Evolutionary conservation across 2,888 invertebrate species (phyloP).

Genomic region (Andrena chrysosceles): DNA sequence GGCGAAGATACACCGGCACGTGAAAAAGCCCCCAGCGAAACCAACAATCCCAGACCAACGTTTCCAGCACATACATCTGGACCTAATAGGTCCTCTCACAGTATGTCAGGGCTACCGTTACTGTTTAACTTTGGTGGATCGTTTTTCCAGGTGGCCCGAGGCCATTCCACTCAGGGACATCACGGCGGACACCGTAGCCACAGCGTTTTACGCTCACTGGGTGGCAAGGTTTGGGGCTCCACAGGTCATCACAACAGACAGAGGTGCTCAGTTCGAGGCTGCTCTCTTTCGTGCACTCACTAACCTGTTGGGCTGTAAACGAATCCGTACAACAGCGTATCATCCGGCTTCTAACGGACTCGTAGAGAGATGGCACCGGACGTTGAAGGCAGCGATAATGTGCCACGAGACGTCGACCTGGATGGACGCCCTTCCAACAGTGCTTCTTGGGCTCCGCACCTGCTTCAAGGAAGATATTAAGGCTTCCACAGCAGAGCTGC

Average conservation of each 20-base stretch:
- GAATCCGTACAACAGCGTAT: conserved; percentile 56
- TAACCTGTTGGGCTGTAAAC: conserved; percentile 45
- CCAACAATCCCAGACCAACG: neutral
- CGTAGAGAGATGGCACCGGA: conserved; percentile 71
- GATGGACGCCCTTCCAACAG: conserved; percentile 57
- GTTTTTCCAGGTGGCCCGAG: conserved; percentile 21
- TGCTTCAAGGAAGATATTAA: conserved; percentile 55
- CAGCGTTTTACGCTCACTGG: conserved; percentile 44
- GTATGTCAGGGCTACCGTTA: neutral
- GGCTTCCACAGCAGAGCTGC: conserved; percentile 59
- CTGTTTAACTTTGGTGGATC: conserved; percentile 1
- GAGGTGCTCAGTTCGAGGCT: neutral
- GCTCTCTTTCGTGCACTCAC: conserved; percentile 74
- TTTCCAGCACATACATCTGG: conserved; percentile 12
- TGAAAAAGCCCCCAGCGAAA: neutral
- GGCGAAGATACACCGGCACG: conserved; percentile 2
- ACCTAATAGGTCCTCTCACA: neutral
- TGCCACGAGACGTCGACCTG: conserved; percentile 55
- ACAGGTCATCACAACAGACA: neutral
- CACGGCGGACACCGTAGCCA: neutral
- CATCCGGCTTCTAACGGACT: conserved; percentile 71
- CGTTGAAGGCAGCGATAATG: conserved; percentile 67
- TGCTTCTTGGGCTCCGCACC: conserved; percentile 60
- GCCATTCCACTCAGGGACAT: neutral
- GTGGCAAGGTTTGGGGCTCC: conserved; percentile 61